A percentile compares a stretch with the other conserved stretches of the same genome.
Evolutionary conservation across 2,888 invertebrate species (phyloP).

Genomic region (Micoletzkya japonica): DNA sequence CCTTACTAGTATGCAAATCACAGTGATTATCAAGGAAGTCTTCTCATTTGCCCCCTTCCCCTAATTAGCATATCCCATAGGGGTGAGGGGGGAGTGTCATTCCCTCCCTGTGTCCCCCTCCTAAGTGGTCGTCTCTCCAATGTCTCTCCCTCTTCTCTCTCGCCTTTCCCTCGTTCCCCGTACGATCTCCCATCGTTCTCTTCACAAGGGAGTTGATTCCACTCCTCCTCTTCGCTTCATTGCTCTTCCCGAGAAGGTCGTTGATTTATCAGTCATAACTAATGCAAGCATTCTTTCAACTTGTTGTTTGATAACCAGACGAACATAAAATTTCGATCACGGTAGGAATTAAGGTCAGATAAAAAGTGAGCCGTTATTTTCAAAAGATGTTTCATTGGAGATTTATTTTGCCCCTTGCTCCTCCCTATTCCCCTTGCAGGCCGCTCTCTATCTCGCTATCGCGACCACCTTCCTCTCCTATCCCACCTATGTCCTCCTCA

Average conservation of each 20-base stretch:
- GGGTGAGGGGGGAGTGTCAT: too few species aligned
- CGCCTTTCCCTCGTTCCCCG: background rate
- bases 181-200: constrained; percentile 44
- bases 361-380: too few species aligned
- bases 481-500: constrained; percentile 57
- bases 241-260: constrained; percentile 42
- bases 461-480: constrained; percentile 54
- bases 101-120: background rate
- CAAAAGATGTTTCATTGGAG: too few species aligned
- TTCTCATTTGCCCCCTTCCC: background rate
- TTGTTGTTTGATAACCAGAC: too few species aligned
- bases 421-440: constrained; percentile 2
- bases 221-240: constrained; percentile 52
- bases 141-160: background rate
- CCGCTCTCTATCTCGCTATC: constrained; percentile 50
- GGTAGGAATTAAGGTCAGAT: too few species aligned
- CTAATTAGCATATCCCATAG: constrained; percentile 4
- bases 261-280: background rate
- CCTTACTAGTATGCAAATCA: background rate
- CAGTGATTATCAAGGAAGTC: background rate
- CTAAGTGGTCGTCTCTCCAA: constrained; percentile 2
- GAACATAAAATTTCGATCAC: too few species aligned
- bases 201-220: constrained; percentile 52
- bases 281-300: background rate
- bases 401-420: background rate